A percentile compares a stretch with the other conserved stretches of the same genome.
These are phyloP conservation scores for Ceratina australensis DNA, from an alignment of 1,140 invertebrate genomes.

Conservation along the genomic window DNA sequence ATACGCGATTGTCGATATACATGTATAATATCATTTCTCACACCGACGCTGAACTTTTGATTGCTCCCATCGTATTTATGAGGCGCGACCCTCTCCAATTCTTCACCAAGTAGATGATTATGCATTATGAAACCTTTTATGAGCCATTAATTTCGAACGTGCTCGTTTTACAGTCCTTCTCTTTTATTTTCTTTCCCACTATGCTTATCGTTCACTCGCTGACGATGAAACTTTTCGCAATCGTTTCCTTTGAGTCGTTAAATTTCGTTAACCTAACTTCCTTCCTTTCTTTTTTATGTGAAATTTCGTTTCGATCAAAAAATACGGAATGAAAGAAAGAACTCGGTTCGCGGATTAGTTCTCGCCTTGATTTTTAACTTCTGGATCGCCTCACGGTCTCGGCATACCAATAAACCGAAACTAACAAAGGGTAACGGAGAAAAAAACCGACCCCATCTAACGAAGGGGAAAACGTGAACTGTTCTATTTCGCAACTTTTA, in stretches of 20 bases:
- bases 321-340: not conserved
- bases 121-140: constrained; percentile 10
- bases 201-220: not conserved
- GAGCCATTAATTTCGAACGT: not conserved
- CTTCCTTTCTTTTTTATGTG: too few species aligned
- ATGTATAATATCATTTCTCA: not conserved
- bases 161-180: not conserved
- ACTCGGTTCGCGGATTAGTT: not conserved
- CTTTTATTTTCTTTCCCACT: too few species aligned
- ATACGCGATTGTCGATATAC: too few species aligned
- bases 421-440: not conserved
- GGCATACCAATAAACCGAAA: not conserved
- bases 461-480: constrained; percentile 25
- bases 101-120: not conserved
- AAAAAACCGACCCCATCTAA: constrained; percentile 5
- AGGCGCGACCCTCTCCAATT: too few species aligned
- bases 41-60: not conserved
- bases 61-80: not conserved
- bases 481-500: constrained; percentile 28
- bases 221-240: not conserved
- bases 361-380: constrained; percentile 1
- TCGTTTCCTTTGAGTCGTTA: not conserved
- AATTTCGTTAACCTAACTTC: not conserved
- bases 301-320: not conserved
- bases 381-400: not conserved